Evolutionary conservation across 2,113 vertebrate species (phyloP).

Genomic region (Caloenas nicobarica): DNA sequence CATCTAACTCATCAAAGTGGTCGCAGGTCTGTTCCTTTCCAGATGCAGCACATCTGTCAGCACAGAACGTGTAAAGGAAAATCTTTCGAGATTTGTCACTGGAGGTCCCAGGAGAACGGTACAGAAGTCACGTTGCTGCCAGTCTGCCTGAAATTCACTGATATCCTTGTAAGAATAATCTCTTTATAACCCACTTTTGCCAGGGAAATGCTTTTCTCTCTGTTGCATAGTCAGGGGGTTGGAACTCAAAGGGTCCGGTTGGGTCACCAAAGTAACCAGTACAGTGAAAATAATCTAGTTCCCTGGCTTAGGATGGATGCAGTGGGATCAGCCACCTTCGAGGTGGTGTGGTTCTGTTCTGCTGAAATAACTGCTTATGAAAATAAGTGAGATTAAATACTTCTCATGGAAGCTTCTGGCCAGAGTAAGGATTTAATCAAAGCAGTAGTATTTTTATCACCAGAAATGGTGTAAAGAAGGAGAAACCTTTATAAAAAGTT

Average conservation of each 20-base stretch:
- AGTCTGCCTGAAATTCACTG: neutral
- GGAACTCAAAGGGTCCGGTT: neutral
- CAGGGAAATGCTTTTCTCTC: neutral
- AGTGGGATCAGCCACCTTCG: neutral
- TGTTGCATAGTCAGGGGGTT: fast-evolving
- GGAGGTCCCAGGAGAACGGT: neutral
- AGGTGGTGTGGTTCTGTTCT: neutral
- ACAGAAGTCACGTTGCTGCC: neutral
- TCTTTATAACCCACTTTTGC: neutral
- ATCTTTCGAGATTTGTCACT: neutral
- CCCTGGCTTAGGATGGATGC: neutral
- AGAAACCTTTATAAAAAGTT: neutral
- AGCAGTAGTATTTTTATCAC: neutral
- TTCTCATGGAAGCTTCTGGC: neutral
- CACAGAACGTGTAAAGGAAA: neutral
- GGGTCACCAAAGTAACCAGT: neutral
- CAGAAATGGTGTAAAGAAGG: neutral
- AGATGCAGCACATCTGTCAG: neutral
- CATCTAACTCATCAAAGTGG: fast-evolving
- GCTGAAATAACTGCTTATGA: neutral
- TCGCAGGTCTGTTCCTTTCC: neutral
- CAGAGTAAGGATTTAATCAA: neutral
- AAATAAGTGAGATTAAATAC: neutral
- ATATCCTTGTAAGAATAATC: neutral
- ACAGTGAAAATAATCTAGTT: neutral